A percentile compares a stretch with the other conserved stretches of the same genome.
Evolutionary conservation across 2,113 vertebrate species (phyloP).

Genomic region (Raja brachyura): DNA sequence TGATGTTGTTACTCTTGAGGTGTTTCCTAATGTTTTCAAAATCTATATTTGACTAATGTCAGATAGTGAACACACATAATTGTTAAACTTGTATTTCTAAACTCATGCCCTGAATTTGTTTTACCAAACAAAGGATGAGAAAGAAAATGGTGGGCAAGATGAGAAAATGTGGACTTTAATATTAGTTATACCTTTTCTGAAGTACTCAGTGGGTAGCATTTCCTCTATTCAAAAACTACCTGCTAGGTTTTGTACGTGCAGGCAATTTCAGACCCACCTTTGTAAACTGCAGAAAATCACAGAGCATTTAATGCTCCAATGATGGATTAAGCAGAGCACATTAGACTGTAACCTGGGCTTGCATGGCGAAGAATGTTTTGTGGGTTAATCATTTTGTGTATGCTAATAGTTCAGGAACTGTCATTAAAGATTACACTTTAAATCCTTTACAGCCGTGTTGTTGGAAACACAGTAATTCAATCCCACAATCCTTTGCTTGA

Average conservation of each 20-base stretch:
- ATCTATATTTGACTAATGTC: not conserved
- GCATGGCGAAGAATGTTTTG: not conserved
- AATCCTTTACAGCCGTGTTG: slow-evolving; percentile 30
- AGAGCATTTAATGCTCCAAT: not conserved
- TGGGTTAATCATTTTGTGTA: slow-evolving; percentile 4
- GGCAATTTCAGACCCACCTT: slow-evolving; percentile 11
- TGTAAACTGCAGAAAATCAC: not conserved
- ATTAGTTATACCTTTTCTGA: not conserved
- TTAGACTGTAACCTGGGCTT: not conserved
- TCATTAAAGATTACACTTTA: slow-evolving; percentile 28
- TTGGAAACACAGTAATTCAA: slow-evolving; percentile 20
- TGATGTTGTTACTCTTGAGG: not conserved
- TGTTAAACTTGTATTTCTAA: not conserved
- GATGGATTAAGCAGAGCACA: not conserved
- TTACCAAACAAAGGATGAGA: not conserved
- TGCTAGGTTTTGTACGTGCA: not conserved
- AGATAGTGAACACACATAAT: not conserved
- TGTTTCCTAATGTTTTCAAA: not conserved
- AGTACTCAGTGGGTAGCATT: not conserved
- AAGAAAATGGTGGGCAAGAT: not conserved
- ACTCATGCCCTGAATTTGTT: not conserved
- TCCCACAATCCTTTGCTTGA: slow-evolving; percentile 18
- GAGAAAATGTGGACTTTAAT: not conserved
- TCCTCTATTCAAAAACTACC: not conserved
- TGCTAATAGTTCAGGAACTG: slow-evolving; percentile 1